phyloP scores from a whole-genome alignment of 2,113 vertebrate species.

The Nansenia antarctica region DNA sequence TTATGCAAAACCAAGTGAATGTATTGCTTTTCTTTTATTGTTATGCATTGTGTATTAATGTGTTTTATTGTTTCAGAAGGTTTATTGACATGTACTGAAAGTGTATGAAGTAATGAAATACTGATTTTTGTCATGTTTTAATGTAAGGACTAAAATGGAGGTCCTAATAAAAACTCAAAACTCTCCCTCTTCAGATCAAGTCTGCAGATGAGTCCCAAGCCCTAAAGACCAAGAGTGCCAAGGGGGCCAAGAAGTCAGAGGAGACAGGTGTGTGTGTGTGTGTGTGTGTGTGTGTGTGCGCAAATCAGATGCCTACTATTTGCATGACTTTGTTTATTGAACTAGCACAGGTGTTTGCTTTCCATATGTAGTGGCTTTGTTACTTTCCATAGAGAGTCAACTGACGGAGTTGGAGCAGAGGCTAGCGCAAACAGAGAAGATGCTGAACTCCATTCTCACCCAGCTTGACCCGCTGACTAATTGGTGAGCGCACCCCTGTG shows the following conservation, averaged over 20 bases:
- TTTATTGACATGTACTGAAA: too few species aligned
- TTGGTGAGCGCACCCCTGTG: conserved; percentile 75
- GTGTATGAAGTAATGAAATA: too few species aligned
- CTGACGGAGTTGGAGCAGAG: conserved; percentile 86
- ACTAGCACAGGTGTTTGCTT: conserved; percentile 1
- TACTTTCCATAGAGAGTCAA: conserved; percentile 77
- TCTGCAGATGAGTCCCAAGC: conserved; percentile 75
- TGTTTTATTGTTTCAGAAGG: too few species aligned
- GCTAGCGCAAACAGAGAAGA: conserved; percentile 86
- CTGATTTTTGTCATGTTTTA: too few species aligned
- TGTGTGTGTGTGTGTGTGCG: background rate
- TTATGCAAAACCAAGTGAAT: too few species aligned
- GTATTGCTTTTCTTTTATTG: too few species aligned
- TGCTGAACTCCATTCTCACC: conserved; percentile 89
- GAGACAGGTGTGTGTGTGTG: conserved; percentile 77
- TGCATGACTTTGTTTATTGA: background rate
- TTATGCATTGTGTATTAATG: too few species aligned
- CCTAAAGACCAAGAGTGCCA: conserved; percentile 71
- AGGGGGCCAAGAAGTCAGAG: conserved; percentile 78
- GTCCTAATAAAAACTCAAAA: too few species aligned
- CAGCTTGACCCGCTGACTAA: conserved; percentile 89
- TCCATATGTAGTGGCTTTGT: background rate
- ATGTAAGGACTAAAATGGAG: too few species aligned
- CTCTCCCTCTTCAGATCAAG: conserved; percentile 73
- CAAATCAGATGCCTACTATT: conserved; percentile 2